Percentiles rank a stretch among this genome's conserved stretches.
Conservation (phyloP, 2,888 invertebrate species). For the Pheosia tremula region DNA sequence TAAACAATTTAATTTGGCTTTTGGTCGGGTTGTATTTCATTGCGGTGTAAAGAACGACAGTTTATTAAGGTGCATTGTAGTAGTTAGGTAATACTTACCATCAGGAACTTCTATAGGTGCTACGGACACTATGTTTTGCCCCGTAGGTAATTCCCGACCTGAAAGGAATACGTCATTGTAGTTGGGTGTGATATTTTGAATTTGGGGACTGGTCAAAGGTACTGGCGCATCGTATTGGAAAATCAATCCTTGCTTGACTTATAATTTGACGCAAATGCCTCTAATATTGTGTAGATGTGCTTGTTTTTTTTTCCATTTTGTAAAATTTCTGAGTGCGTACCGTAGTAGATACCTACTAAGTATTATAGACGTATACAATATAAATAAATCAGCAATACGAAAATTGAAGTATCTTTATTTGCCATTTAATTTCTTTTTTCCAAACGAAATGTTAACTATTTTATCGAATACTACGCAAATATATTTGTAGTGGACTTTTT, state of each 20-base stretch:
- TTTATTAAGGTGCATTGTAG: background rate
- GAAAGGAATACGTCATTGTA: slow-evolving; percentile 59
- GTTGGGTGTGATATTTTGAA: slow-evolving; percentile 31
- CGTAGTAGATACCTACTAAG: too few relatives aligned
- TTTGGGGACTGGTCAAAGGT: background rate
- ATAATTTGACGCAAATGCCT: background rate
- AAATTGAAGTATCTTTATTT: too few relatives aligned
- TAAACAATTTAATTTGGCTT: background rate
- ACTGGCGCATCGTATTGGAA: background rate
- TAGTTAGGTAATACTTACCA: slow-evolving; percentile 61
- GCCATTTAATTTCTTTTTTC: background rate
- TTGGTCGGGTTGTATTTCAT: background rate
- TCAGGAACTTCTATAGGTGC: slow-evolving; percentile 79
- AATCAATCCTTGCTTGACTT: background rate
- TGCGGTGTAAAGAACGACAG: background rate
- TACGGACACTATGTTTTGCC: slow-evolving; percentile 80
- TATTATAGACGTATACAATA: too few relatives aligned
- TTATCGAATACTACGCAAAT: background rate
- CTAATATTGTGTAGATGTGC: too few relatives aligned
- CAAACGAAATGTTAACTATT: background rate
- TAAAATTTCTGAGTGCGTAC: too few relatives aligned
- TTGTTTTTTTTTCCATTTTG: too few relatives aligned
- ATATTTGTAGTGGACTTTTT: background rate
- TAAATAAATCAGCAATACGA: too few relatives aligned
- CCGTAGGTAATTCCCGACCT: slow-evolving; percentile 79